Evolutionary conservation across 2,113 vertebrate genomes (phyloP), one percentile per base, ranked within the genome.

Genomic region (Podarcis raffonei): DNA sequence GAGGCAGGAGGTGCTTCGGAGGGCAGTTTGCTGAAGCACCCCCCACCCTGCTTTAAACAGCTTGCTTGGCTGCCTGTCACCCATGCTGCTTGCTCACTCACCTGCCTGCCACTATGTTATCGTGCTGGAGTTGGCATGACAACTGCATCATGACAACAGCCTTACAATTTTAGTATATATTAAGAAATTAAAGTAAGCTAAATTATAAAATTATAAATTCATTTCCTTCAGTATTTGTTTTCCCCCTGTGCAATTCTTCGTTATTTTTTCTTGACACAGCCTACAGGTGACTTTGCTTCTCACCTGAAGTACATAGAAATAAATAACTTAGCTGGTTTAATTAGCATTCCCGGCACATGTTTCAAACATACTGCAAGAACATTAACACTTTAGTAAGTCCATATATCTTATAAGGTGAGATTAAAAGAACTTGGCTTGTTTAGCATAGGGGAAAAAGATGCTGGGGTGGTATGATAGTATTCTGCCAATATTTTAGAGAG

Each of bases 351-450:
- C 15, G 59, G 18, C 25, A 2, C 82, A 6, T 91, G 1, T 78
- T 88, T 66, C 37, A 83, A 85, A 89, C 71, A 78, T 48, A 35
- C 37, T 15, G 0, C 72, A 5, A 1, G 32, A 57, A 69, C 23
- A 69, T 86, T 27, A 81, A 48, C 86, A 82, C 69, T 88, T 88
- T 75, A 82, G n/a, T 75, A 82, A 71, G 20, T 13, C 37, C 20
- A 27, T 82, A 65, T 65, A 88, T 42, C 23, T 76, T 76, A 76
- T 37, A 25, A 76, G 13, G 53, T 37, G 72, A 85, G 72, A 76
- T 83, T 68, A 68, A 83, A 68, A 72, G 23, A 80, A 82, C 27
- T 32, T 88, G 69, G 57, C 37, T 74, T 87, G 48, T 75, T 88
- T 82, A 88, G 69, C 79, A 5, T n/a, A 37, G 11, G 79, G 6